A percentile compares a stretch with the other conserved stretches of the same genome.
These are phyloP conservation scores for Nasonovia ribisnigri DNA, from an alignment of 2,888 invertebrate species.

Conservation along the genomic window DNA sequence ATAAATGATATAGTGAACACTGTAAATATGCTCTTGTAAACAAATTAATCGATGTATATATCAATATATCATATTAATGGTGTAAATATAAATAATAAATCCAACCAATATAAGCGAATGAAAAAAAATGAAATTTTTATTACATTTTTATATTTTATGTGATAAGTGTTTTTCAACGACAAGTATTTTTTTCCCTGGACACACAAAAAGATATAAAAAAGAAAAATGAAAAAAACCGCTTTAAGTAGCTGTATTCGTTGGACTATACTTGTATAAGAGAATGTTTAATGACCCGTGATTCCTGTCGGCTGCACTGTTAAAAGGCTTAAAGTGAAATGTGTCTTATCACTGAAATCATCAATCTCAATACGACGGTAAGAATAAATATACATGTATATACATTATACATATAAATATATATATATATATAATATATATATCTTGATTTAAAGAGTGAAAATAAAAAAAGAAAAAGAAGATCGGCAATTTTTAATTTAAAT, in stretches of 20 bases:
- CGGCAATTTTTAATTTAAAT: conserved; percentile 55
- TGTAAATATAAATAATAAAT: background rate
- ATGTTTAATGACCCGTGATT: conserved; percentile 64
- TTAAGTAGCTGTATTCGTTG: conserved; percentile 46
- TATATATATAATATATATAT: conserved; percentile 36
- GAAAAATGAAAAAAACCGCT: conserved; percentile 37
- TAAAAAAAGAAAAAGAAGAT: background rate
- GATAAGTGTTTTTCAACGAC: conserved; percentile 50
- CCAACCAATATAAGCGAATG: background rate
- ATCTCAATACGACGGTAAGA: conserved; percentile 55
- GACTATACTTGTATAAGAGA: conserved; percentile 48
- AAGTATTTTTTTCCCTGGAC: conserved; percentile 42
- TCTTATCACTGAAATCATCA: conserved; percentile 62
- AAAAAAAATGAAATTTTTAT: conserved; percentile 15
- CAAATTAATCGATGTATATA: background rate
- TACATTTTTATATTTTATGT: conserved; percentile 6
- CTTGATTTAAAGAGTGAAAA: conserved; percentile 45
- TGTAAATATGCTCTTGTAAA: background rate
- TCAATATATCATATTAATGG: background rate
- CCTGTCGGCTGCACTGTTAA: conserved; percentile 58
- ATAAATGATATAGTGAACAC: background rate
- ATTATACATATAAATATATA: too few relatives aligned
- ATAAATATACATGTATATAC: conserved; percentile 17
- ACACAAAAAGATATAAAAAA: conserved; percentile 41
- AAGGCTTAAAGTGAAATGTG: conserved; percentile 64